phyloP scores from a whole-genome alignment of 2,888 invertebrate genomes.

The Nomada hirtipes region DNA sequence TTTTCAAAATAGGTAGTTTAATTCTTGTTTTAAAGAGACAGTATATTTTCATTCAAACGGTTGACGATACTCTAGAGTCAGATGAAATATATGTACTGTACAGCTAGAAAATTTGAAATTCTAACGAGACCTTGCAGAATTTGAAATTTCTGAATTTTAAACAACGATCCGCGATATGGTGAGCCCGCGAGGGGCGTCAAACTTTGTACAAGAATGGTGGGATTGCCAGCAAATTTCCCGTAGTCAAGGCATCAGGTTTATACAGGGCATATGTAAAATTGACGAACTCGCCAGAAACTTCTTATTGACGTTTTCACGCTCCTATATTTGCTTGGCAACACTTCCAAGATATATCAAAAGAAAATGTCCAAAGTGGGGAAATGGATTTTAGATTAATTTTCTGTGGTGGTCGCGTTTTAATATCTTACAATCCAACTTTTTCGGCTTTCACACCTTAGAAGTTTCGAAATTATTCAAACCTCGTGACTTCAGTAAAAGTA shows the following conservation, averaged over 20 bases:
- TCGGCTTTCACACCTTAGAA: not conserved
- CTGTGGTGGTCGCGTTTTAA: not conserved
- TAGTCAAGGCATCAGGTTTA: not conserved
- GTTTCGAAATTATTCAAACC: not conserved
- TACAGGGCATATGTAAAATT: slow-evolving; percentile 8
- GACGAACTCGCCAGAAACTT: not conserved
- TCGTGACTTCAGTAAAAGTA: too few relatives aligned
- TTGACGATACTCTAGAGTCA: too few relatives aligned
- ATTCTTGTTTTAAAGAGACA: too few relatives aligned
- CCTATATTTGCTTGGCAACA: not conserved
- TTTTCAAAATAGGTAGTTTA: too few relatives aligned
- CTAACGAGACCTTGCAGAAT: too few relatives aligned
- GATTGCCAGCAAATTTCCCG: not conserved
- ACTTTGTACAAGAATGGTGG: not conserved
- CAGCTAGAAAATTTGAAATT: not conserved
- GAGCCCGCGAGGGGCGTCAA: not conserved
- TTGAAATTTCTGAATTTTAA: not conserved
- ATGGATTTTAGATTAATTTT: slow-evolving; percentile 4
- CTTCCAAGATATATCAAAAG: not conserved
- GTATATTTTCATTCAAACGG: too few relatives aligned
- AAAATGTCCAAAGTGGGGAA: not conserved
- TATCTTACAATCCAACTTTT: not conserved
- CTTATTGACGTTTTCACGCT: slow-evolving; percentile 4
- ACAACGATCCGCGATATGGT: slow-evolving; percentile 4
- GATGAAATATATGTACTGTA: too few relatives aligned